Conservation (phyloP, 2,888 invertebrate genomes). For the Synanthedon tipuliformis region DNA sequence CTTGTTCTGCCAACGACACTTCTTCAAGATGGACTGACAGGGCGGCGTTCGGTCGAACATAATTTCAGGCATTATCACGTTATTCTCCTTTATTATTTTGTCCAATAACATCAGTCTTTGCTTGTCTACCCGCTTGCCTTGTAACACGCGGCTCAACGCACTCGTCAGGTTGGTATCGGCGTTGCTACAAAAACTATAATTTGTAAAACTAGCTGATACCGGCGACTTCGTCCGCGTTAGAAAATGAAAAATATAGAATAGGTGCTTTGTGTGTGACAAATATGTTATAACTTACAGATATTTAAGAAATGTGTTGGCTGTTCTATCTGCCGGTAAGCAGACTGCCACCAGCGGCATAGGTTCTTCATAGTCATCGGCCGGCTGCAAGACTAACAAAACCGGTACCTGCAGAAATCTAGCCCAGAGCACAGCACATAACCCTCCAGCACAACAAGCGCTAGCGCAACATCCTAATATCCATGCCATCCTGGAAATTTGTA, state of each 20-base stretch:
- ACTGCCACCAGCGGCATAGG: conserved; percentile 30
- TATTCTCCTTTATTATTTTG: conserved; percentile 19
- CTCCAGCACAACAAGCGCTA: conserved; percentile 43
- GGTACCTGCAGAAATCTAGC: conserved; percentile 43
- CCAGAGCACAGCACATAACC: conserved; percentile 49
- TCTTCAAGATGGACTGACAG: conserved; percentile 23
- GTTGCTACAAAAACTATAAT: background rate
- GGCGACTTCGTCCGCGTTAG: too few relatives aligned
- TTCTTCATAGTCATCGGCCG: conserved; percentile 12
- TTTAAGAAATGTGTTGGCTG: conserved; percentile 20
- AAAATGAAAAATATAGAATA: too few relatives aligned
- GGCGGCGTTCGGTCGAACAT: conserved; percentile 25
- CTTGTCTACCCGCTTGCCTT: conserved; percentile 15
- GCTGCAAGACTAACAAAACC: conserved; percentile 30
- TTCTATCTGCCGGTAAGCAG: conserved; percentile 28
- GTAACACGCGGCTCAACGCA: conserved; percentile 16
- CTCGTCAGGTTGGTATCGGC: conserved; percentile 3
- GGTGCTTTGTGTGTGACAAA: too few relatives aligned
- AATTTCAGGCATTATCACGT: conserved; percentile 25
- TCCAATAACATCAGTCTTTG: conserved; percentile 26
- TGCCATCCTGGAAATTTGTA: conserved; percentile 17
- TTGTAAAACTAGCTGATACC: too few relatives aligned
- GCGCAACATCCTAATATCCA: conserved; percentile 43
- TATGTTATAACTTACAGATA: conserved; percentile 30
- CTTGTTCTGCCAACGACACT: conserved; percentile 33